Evolutionary conservation across 2,113 vertebrate genomes (phyloP), one percentile per base, ranked within the genome.

Genomic region (Microcebus murinus): DNA sequence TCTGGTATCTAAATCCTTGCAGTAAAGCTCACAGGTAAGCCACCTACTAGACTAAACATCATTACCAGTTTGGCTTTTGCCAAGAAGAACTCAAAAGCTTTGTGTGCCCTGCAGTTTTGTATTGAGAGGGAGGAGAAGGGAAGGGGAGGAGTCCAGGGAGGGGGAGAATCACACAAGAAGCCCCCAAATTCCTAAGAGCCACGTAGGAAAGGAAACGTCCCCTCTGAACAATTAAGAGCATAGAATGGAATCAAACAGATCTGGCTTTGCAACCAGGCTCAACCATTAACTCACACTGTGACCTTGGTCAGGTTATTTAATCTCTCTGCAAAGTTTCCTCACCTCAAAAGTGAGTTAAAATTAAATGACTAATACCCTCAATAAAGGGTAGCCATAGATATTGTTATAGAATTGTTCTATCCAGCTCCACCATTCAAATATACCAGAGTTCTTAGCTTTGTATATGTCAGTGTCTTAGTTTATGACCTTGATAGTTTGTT

Each of bases 321-420:
- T 6, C 18, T 76, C 8, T 0, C 31, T 85, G 15, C 4, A 0
- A 79, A 73, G 11, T 55, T 70, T 67, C 59, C 29, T 34, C 27
- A 73, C 25, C 65, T 86, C 48, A 52, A 80, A 95, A 67, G 52
- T 61, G 34, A 71, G 29, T 50, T 90, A 50, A 87, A 82, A 96
- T 48, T 34, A 77, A 31, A 50, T 48, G 8, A 87, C 25, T 45
- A 21, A 90, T 82, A 25, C 25, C 18, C 11, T 82, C 31, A 36
- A 50, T 34, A 67, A 91, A 85, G 84, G 31, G 31, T 20, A 81
- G 36, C 20, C 1, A 21, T 61, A 52, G 20, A 61, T 42, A 61
- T 1, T 67, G 25, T 61, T 68, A 15, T 17, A 25, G 18, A 20
- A 87, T 50, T 70, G 14, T n/a, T 65, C 45, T 42, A 9, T 61